Base-by-base conservation (phyloP, 2,888 invertebrate species). In the Synergus umbraculus region DNA sequence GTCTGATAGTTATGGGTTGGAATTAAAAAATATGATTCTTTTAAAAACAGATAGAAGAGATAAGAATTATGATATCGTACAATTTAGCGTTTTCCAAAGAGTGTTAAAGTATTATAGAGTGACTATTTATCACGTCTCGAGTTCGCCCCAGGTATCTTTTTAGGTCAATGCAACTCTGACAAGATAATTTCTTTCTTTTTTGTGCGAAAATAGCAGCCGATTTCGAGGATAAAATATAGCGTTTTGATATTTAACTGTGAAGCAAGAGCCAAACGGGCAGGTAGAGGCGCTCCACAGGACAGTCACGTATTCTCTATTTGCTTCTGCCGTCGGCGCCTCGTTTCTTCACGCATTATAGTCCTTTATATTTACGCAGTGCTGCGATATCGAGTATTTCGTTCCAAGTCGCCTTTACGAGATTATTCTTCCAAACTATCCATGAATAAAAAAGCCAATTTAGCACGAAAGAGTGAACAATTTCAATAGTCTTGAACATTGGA, bases 261-360 rank as follows among this genome's bases (percentile, higher is more conserved):
- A 44, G 73, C 73, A 60, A 22, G 67, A 67, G 44, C 46, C 67
- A 22, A 67, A 41, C 22, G 22, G 67, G 44, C 67, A 73, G 73
- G 73, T 73, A 73, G 12, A 73, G 37, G 69, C 15, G 69, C 69
- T 69, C 69, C 49, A 29, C 69, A 69, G 54, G 73, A 54, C 73
- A 73, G 73, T 73, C 73, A 73, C 73, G 73, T 73, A 49, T 73
- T 73, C 29, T 73, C 73, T 73, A 73, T 73, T 73, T 73, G 73
- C 73, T 73, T 54, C 73, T 73, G 54, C 46, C 73, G 49, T 73
- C n/a, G 73, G 73, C 73, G 73, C 54, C 73, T 73, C 69, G 29
- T 69, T 49, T 69, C 49, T 37, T 73, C 49, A 73, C 73, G 37
- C 73, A 73, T 73, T 73, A 73, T 73, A 37, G 29, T 54, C 37